These are phyloP conservation scores for Erebia epiphron DNA, from an alignment of 2,888 invertebrate species.

Conservation along the genomic window DNA sequence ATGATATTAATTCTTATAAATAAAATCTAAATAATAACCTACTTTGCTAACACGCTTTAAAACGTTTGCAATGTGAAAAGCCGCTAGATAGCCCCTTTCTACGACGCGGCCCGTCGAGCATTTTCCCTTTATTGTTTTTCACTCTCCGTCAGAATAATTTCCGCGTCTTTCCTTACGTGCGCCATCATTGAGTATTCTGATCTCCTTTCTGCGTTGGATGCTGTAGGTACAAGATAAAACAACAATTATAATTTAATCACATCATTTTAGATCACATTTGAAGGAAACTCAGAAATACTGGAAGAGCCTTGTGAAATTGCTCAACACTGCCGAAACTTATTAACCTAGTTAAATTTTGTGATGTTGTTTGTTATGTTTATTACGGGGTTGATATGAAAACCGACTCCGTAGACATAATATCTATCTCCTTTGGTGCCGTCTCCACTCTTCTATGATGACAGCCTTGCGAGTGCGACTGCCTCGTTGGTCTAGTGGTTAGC, in stretches of 20 bases:
- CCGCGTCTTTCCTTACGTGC: conserved; percentile 43
- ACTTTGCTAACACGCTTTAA: background rate
- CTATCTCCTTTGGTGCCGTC: too few species aligned
- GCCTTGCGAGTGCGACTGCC: too few species aligned
- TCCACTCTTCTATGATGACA: too few species aligned
- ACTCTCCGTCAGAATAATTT: conserved; percentile 29
- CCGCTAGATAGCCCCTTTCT: conserved; percentile 26
- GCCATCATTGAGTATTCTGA: conserved; percentile 44
- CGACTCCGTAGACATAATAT: too few species aligned
- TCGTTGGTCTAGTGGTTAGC: too few species aligned
- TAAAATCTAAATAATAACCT: background rate
- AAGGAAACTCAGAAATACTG: too few species aligned
- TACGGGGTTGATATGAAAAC: too few species aligned
- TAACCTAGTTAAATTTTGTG: too few species aligned
- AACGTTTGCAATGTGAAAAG: conserved; percentile 24
- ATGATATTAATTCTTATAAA: background rate
- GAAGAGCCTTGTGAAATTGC: too few species aligned
- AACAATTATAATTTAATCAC: too few species aligned
- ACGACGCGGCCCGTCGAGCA: background rate
- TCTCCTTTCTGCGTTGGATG: conserved; percentile 31
- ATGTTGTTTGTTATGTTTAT: too few species aligned
- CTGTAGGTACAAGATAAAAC: conserved; percentile 31
- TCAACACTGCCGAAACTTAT: too few species aligned
- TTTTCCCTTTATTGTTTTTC: conserved; percentile 18
- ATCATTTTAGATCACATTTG: background rate